Base-by-base conservation (phyloP, 2,888 invertebrate species). In the Aethes cnicana region DNA sequence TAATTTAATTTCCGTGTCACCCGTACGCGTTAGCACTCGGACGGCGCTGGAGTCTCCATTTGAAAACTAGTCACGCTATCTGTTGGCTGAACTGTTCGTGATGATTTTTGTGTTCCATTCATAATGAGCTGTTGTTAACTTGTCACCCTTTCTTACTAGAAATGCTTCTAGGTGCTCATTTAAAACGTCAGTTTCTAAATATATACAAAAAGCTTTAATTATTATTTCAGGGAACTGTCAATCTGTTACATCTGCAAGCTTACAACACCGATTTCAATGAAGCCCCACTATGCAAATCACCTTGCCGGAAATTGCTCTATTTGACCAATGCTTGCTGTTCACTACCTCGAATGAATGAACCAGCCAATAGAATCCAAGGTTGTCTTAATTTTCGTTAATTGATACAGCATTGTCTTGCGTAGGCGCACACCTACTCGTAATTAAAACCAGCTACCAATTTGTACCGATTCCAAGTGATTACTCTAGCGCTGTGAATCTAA, bases 401-500 rank as follows among this genome's bases (percentile, higher is more conserved):
- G n/a, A 25, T 25, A 23, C 25, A 25, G 16, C 16, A 39, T 25
- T 25, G 25, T 16, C 2, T 9, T 18, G 6, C 11, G 18, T 16
- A 18, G 35, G 12, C 11, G 23, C 39, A 39, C 39, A 39, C 39
- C 30, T 25, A 25, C 44, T 37, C 11, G 21, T 37, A 37, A 52
- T 52, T 32, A 52, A 25, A 44, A 7, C 16, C 18, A 37, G 23
- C 43, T n/a, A 30, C 43, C 43, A 44, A 50, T 50, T 50, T 50
- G 49, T 36, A 36, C 33, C 9, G 17, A 37, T 25, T 32, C 20
- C 25, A n/a, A 61, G 57, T 65, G 61, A 74, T 72, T 69, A 73
- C 64, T 62, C 58, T 60, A 76, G 72, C 64, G 68, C 69, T 75
- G 64, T 73, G 69, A 73, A 81, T 84, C 78, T 85, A 85, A 85